Evolutionary conservation across 2,113 vertebrate species (phyloP).

Genomic region (Mesoclemmys tuberculata): DNA sequence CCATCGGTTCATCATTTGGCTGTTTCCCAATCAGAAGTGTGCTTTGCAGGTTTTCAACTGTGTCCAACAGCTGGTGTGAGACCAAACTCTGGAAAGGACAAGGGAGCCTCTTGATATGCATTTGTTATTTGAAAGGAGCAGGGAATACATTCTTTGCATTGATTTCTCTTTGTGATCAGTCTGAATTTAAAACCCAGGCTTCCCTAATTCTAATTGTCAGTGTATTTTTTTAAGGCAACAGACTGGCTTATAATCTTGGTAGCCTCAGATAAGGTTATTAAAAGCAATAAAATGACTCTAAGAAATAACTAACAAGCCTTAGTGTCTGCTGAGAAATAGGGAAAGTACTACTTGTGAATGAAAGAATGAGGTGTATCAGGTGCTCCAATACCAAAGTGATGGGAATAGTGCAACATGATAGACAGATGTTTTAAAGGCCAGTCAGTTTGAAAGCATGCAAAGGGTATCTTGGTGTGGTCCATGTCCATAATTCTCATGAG

Average conservation of each 20-base stretch:
- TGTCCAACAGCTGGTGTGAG: conserved; percentile 77
- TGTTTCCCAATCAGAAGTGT: conserved; percentile 84
- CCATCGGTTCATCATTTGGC: conserved; percentile 76
- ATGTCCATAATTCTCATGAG: background rate
- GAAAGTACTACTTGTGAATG: background rate
- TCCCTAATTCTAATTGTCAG: background rate
- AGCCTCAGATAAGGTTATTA: background rate
- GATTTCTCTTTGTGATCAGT: background rate
- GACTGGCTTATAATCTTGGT: background rate
- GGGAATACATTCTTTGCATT: background rate
- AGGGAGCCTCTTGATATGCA: background rate
- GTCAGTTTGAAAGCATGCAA: background rate
- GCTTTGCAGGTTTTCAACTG: conserved; percentile 86
- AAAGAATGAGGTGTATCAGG: background rate
- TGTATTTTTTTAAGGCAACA: background rate
- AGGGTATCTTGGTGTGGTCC: background rate
- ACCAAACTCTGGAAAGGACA: conserved; percentile 60
- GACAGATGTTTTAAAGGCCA: background rate
- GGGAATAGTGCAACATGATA: background rate
- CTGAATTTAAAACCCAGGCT: background rate
- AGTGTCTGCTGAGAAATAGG: background rate
- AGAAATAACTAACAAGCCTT: background rate
- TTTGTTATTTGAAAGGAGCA: background rate
- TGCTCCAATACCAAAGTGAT: background rate
- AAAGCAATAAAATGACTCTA: background rate